Evolutionary conservation across 2,113 vertebrate genomes (phyloP), one percentile per base, ranked within the genome.

Genomic region (Eleginops maclovinus): DNA sequence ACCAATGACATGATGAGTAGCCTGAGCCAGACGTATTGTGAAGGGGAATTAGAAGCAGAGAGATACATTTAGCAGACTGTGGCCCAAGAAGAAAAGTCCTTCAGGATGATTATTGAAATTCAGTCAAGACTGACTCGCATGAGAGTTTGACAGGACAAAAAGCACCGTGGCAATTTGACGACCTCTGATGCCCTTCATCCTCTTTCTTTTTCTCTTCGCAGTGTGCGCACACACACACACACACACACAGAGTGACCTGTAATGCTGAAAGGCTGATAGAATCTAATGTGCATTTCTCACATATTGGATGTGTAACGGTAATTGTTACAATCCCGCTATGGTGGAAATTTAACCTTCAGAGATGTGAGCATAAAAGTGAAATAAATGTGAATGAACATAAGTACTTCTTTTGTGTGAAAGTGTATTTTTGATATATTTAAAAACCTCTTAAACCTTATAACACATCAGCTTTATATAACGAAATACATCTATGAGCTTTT

Each of bases 81-180:
- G 82, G 90, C 79, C 83, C 86, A 64, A 86, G 84, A 89, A 88
- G 79, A 87, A 91, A 93, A 91, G 91, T 93, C 91, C 90, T 93
- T 91, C 87, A 87, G 84, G 83, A 82, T 88, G 83, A 92, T 93
- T 93, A 93, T 92, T 94, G 91, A 93, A 93, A 93, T 91, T 92
- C 84, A 70, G 86, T 91, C 89, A 87, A 87, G 80, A 74, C 82
- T 65, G 71, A 22, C 85, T 81, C 79, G 54, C 71, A 46, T 67
- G 86, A 88, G 78, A 63, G 16, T 87, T 88, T 89, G 89, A 83
- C 81, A 79, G 83, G 83, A 90, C 87, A 90, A 91, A 88, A 89
- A 82, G 75, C 70, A 67, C 51, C 26, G 44, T 70, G 72, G 81
- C 83, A 87, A 82, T 91, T 87, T 85, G 72, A 83, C 65, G 65